Conservation (phyloP, 1,140 invertebrate genomes). For the Trypoxylus dichotomus region DNA sequence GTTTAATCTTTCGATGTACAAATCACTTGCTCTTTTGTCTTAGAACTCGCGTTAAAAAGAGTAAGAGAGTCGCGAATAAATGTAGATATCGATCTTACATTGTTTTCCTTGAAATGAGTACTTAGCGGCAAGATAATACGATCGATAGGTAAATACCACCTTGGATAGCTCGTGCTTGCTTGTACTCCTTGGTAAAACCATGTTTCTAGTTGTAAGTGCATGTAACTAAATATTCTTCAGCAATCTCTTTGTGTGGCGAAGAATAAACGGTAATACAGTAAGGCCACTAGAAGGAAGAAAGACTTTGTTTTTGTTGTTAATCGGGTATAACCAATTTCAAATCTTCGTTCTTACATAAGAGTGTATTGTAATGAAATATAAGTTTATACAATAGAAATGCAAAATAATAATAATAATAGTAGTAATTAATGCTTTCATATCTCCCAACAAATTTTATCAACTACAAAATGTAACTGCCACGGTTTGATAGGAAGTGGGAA, state of each 20-base stretch:
- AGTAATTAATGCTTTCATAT: too few relatives aligned
- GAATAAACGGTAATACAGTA: background rate
- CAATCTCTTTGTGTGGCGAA: background rate
- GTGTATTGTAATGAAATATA: too few relatives aligned
- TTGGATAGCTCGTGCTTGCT: background rate
- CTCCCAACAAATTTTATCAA: too few relatives aligned
- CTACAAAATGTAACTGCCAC: too few relatives aligned
- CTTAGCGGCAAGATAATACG: constrained; percentile 13
- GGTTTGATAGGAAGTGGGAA: too few relatives aligned
- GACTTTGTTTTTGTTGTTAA: too few relatives aligned
- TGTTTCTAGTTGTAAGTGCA: background rate
- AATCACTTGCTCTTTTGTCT: background rate
- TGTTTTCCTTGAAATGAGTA: constrained; percentile 19
- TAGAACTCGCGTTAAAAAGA: background rate
- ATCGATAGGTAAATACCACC: constrained; percentile 8
- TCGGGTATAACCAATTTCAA: too few relatives aligned
- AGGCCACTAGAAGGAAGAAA: too few relatives aligned
- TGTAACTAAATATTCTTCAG: background rate
- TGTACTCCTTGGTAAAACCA: background rate
- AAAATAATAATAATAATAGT: too few relatives aligned
- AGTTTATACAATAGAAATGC: too few relatives aligned
- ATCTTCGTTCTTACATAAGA: too few relatives aligned
- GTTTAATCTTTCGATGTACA: background rate
- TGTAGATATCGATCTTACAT: constrained; percentile 13
- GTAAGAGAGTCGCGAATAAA: background rate